A percentile compares a stretch with the other conserved stretches of the same genome.
Conservation (phyloP, 2,888 invertebrate species). For the Agelastica alni region DNA sequence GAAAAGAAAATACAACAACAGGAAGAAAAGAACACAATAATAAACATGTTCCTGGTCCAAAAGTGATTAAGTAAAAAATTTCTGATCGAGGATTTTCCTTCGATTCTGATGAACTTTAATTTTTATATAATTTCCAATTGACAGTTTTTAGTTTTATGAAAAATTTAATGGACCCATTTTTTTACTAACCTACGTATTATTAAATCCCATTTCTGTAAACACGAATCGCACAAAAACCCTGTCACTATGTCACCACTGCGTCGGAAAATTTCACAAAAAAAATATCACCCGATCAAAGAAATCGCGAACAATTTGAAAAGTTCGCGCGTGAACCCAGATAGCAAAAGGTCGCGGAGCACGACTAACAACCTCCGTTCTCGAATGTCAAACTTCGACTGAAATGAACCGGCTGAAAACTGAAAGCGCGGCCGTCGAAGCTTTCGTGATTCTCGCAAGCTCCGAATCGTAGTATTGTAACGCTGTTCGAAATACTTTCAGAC, state of each 20-base stretch:
- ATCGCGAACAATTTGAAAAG: constrained; percentile 2
- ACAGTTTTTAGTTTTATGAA: no score
- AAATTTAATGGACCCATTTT: neutral
- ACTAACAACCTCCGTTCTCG: constrained; percentile 1
- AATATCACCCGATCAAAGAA: no score
- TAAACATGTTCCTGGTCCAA: no score
- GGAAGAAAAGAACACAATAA: no score
- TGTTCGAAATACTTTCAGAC: no score
- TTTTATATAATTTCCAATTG: no score
- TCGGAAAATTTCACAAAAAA: constrained; percentile 1
- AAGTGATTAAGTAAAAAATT: no score
- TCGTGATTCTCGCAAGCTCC: constrained; percentile 9
- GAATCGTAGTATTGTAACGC: no score
- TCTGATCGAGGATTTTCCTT: no score
- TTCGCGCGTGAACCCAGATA: constrained; percentile 2
- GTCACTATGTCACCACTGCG: constrained; percentile 9
- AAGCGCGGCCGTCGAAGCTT: constrained; percentile 5
- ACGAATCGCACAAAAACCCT: neutral
- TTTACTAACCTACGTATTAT: constrained; percentile 11
- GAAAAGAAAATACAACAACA: no score
- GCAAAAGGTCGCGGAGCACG: constrained; percentile 7
- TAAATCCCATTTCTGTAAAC: constrained; percentile 8
- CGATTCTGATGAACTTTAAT: no score
- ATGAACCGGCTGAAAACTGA: constrained; percentile 10
- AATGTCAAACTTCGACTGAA: constrained; percentile 12